Evolutionary conservation across 2,797 vertebrate species (phyloP), one percentile per base, ranked within the genome.

Genomic region (Artibeus lituratus): DNA sequence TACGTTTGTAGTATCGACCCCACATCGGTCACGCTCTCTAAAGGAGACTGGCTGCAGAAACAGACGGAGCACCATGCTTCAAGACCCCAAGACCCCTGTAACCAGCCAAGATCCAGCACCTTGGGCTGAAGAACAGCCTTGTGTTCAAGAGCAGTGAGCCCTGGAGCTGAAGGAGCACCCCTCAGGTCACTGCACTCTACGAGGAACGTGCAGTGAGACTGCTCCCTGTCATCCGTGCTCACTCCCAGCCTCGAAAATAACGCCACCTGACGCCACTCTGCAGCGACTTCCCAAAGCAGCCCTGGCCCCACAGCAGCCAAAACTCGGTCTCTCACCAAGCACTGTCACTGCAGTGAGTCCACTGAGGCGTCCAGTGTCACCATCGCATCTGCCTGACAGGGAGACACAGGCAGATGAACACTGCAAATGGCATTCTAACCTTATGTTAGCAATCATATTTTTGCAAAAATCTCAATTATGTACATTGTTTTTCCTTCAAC

Each of bases 351-450:
- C 35, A 80, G 91, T 11, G 69, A 24, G 24, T 81, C 47, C 62
- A 80, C 59, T 2, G 15, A 65, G 10, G 26, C 42, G 32, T 24
- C 9, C 83, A 73, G 29, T 32, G 83, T n/a, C 29, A 55, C 67
- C 77, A 39, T 83, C 47, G 5, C 24, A 22, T 78, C 7, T 70
- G 26, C 18, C 95, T 69, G 90, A 94, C 1, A 81, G 59, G 70
- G 70, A 97, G 96, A 42, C n/a, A 96, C 94, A 49, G 84, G 92
- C 49, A 32, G 91, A 42, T 94, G 65, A 97, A 96, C 97, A 93
- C 6, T 87, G 49, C 35, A 76, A 95, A 65, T 89, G 44, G 86
- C 89, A 57, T 87, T 95, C 62, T 59, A 37, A 59, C 81, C 98
- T 97, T 94, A 89, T 87, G 91, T 24, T 5, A 83, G 42, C 82